phyloP scores from a whole-genome alignment of 1,140 invertebrate genomes.

The Phenacoccus solenopsis region DNA sequence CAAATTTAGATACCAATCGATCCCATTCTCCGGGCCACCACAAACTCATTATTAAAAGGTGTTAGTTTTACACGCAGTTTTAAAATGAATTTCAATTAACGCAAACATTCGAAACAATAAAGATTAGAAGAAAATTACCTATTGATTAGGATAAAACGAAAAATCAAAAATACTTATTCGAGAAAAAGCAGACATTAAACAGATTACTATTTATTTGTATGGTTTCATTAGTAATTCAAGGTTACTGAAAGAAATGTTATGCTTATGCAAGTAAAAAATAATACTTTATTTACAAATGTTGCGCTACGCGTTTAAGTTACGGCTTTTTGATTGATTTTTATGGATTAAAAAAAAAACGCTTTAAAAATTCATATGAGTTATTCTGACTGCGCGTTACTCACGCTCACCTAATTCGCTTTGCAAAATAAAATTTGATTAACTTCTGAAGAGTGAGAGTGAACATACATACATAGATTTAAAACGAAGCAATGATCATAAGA shows the following conservation, averaged over 20 bases:
- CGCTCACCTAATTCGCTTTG: no score
- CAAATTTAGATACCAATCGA: background rate
- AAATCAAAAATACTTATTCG: background rate
- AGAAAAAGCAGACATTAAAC: background rate
- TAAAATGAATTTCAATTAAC: background rate
- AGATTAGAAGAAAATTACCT: background rate
- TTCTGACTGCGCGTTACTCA: no score
- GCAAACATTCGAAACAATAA: background rate
- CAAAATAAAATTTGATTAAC: no score
- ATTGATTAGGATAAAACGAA: background rate
- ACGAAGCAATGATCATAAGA: no score
- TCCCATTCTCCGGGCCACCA: slow-evolving; percentile 10
- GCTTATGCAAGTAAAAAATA: no score
- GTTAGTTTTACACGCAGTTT: background rate
- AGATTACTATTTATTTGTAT: background rate
- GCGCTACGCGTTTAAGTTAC: background rate
- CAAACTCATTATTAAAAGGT: slow-evolving; percentile 5
- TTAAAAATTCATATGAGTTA: no score
- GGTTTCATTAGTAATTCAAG: slow-evolving; percentile 1
- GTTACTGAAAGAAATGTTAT: no score
- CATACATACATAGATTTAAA: no score
- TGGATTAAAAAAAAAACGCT: no score
- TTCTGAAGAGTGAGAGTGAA: no score
- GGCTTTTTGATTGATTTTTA: slow-evolving; percentile 3
- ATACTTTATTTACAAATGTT: background rate